phyloP scores from a whole-genome alignment of 2,797 vertebrate species.

The Molossus alvarezi region DNA sequence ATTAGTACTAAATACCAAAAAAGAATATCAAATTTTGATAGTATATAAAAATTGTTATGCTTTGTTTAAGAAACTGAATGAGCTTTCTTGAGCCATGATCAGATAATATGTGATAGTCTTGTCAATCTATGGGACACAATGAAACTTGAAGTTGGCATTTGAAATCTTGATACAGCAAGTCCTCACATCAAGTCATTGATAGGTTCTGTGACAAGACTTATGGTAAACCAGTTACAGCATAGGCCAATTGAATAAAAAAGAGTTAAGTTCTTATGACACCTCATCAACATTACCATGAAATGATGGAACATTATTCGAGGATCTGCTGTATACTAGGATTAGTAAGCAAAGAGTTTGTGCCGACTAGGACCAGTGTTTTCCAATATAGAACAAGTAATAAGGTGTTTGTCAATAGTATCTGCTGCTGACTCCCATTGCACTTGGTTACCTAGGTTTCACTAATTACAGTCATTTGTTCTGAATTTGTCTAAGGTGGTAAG shows the following conservation, averaged over 20 bases:
- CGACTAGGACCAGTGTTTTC: conserved; percentile 81
- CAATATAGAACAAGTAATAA: conserved; percentile 81
- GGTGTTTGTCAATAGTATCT: conserved; percentile 84
- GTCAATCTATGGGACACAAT: conserved; percentile 61
- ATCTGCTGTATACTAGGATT: conserved; percentile 80
- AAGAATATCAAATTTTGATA: neutral
- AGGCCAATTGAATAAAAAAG: too few species aligned
- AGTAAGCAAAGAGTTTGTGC: conserved; percentile 77
- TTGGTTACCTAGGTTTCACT: conserved; percentile 77
- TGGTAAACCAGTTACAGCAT: neutral
- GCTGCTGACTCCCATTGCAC: conserved; percentile 71
- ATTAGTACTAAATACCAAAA: neutral
- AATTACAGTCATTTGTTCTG: conserved; percentile 85
- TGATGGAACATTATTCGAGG: neutral
- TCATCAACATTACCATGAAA: neutral
- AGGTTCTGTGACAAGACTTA: neutral
- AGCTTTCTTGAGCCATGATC: conserved; percentile 18
- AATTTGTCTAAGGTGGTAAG: conserved; percentile 76
- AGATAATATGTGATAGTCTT: conserved; percentile 66
- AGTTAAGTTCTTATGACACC: neutral
- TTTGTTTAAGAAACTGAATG: conserved; percentile 73
- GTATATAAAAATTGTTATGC: neutral
- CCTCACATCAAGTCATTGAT: neutral
- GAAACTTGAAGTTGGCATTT: conserved; percentile 81
- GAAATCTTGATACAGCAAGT: conserved; percentile 75